Evolutionary conservation across 2,888 invertebrate species (phyloP).

Genomic region (Himalopsyche japonica): DNA sequence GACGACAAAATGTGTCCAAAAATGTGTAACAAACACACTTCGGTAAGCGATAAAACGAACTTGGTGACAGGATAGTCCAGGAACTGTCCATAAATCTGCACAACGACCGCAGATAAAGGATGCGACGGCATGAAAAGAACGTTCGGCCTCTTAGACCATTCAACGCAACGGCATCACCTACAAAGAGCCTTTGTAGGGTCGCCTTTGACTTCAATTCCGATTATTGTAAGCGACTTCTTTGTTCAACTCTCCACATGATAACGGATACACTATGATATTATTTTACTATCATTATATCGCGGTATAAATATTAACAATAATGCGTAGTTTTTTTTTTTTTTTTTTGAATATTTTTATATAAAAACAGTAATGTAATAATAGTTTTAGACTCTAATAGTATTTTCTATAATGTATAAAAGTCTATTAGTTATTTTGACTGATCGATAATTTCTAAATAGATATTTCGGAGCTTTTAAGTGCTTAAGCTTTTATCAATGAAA

Average conservation of each 20-base stretch:
- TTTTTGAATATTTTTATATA: too few relatives aligned
- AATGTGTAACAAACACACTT: not conserved
- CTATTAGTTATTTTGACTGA: too few relatives aligned
- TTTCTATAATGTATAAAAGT: too few relatives aligned
- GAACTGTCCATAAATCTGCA: not conserved
- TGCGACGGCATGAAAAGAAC: not conserved
- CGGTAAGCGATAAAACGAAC: not conserved
- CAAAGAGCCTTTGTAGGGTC: not conserved
- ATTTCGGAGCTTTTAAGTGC: too few relatives aligned
- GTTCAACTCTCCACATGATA: not conserved
- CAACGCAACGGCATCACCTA: not conserved
- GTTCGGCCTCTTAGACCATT: not conserved
- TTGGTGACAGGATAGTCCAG: not conserved
- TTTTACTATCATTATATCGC: too few relatives aligned
- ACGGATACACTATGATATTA: too few relatives aligned
- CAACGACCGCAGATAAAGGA: not conserved
- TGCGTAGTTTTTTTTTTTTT: too few relatives aligned
- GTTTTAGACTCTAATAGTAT: too few relatives aligned
- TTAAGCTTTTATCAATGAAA: too few relatives aligned
- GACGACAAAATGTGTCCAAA: not conserved
- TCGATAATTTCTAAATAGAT: too few relatives aligned
- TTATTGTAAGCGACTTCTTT: not conserved
- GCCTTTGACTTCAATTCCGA: not conserved
- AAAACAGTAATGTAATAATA: too few relatives aligned
- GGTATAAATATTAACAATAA: too few relatives aligned